These are phyloP conservation scores for Conus ventricosus DNA, from an alignment of 1,140 invertebrate genomes.

Conservation along the genomic window DNA sequence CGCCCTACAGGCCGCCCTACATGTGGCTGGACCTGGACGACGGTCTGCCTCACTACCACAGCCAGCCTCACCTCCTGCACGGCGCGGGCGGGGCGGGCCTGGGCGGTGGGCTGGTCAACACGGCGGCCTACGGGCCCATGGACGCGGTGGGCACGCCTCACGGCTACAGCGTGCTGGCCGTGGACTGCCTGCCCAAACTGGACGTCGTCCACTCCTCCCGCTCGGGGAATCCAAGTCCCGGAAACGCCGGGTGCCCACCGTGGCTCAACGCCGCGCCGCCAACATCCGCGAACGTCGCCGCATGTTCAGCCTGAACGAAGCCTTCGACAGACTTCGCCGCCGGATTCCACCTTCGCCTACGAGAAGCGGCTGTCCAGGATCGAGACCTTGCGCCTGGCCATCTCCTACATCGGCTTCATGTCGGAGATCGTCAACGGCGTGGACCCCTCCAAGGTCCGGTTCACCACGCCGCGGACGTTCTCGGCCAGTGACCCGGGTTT, in stretches of 20 bases:
- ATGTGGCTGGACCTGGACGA: slow-evolving; percentile 31
- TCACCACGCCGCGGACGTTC: slow-evolving; percentile 22
- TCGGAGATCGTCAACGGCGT: slow-evolving; percentile 84
- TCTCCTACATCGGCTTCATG: slow-evolving; percentile 99
- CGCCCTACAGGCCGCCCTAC: slow-evolving; percentile 9
- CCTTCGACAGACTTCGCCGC: slow-evolving; percentile 83
- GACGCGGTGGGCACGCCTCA: neutral
- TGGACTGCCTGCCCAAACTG: slow-evolving; percentile 12
- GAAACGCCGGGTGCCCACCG: slow-evolving; percentile 58
- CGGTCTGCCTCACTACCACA: neutral
- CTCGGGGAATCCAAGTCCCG: slow-evolving; percentile 31
- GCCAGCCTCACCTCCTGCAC: neutral
- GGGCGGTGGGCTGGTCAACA: neutral
- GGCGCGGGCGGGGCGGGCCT: neutral
- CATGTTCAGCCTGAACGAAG: slow-evolving; percentile 99
- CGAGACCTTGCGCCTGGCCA: slow-evolving; percentile 95
- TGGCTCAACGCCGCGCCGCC: slow-evolving; percentile 64
- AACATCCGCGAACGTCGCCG: slow-evolving; percentile 86
- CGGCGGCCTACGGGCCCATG: neutral
- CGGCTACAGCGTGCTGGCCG: slow-evolving; percentile 1
- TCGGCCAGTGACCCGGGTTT: neutral
- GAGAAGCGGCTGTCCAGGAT: slow-evolving; percentile 98
- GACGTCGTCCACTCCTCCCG: neutral
- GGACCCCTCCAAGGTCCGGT: slow-evolving; percentile 43
- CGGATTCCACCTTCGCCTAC: slow-evolving; percentile 96